A percentile compares a stretch with the other conserved stretches of the same genome.
Conservation (phyloP, 2,888 invertebrate species). For the Suillia variegata region DNA sequence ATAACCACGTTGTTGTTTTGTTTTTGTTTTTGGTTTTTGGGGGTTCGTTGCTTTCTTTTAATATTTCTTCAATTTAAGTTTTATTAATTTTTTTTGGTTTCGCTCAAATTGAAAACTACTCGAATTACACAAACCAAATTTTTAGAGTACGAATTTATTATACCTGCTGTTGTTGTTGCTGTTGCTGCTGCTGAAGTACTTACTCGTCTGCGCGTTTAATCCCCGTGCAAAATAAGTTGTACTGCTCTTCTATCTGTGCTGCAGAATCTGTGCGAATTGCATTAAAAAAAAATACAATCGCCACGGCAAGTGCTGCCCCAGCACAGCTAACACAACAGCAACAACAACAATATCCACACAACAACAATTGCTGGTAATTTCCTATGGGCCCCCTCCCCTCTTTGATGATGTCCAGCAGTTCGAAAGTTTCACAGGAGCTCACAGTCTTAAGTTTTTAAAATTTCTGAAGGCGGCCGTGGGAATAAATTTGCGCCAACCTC, state of each 20-base stretch:
- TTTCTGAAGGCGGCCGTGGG: constrained; percentile 27
- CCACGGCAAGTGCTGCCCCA: constrained; percentile 32
- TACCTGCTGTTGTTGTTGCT: background rate
- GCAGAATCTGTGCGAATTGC: constrained; percentile 22
- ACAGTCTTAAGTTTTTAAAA: constrained; percentile 13
- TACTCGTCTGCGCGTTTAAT: too few relatives aligned
- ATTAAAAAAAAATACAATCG: constrained; percentile 10
- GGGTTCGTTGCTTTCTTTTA: background rate
- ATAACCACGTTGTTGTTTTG: constrained; percentile 27
- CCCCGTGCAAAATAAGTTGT: constrained; percentile 6
- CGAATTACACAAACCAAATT: constrained; percentile 26
- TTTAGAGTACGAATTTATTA: background rate
- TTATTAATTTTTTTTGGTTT: too few relatives aligned
- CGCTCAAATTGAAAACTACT: constrained; percentile 22
- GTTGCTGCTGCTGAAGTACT: too few relatives aligned
- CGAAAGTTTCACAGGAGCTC: constrained; percentile 12
- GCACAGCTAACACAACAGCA: constrained; percentile 24
- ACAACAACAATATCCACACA: background rate
- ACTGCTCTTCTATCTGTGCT: constrained; percentile 11
- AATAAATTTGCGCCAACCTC: constrained; percentile 16
- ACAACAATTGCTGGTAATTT: background rate
- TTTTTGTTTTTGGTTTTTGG: background rate
- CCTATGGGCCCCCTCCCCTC: background rate
- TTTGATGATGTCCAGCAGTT: background rate
- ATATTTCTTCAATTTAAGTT: too few relatives aligned